These are phyloP conservation scores for Sphaerophoria rueppellii DNA, from an alignment of 2,888 invertebrate genomes.

Conservation along the genomic window DNA sequence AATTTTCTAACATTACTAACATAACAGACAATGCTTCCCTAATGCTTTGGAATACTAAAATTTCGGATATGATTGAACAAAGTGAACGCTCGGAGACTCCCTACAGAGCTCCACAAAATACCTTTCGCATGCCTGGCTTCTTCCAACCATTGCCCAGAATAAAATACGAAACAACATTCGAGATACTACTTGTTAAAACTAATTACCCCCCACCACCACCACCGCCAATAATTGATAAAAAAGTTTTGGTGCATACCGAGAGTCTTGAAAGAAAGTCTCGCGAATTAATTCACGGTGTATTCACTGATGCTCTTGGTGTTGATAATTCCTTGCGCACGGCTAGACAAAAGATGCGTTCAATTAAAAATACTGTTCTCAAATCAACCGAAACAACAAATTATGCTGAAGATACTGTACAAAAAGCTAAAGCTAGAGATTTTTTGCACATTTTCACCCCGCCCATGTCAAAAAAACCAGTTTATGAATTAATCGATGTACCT, in stretches of 20 bases:
- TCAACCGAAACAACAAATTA: slow-evolving; percentile 81
- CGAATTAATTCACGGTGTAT: slow-evolving; percentile 79
- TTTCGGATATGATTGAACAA: slow-evolving; percentile 74
- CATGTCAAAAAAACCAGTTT: slow-evolving; percentile 80
- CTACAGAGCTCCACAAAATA: slow-evolving; percentile 79
- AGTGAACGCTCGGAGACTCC: slow-evolving; percentile 69
- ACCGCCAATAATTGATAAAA: slow-evolving; percentile 79
- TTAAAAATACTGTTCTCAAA: slow-evolving; percentile 81
- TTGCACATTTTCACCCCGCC: slow-evolving; percentile 81
- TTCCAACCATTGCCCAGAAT: slow-evolving; percentile 82
- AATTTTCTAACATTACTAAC: slow-evolving; percentile 76
- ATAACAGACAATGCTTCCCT: slow-evolving; percentile 80
- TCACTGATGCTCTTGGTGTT: slow-evolving; percentile 78
- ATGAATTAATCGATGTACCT: slow-evolving; percentile 81
- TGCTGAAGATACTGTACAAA: slow-evolving; percentile 82
- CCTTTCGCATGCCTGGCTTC: slow-evolving; percentile 81
- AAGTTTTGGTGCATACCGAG: slow-evolving; percentile 81
- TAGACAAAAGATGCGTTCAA: slow-evolving; percentile 81
- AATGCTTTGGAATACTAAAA: slow-evolving; percentile 79
- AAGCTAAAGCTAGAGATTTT: slow-evolving; percentile 82
- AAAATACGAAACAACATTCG: slow-evolving; percentile 81
- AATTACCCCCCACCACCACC: slow-evolving; percentile 80
- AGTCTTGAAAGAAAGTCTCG: slow-evolving; percentile 81
- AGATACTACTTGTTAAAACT: slow-evolving; percentile 81
- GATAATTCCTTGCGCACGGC: slow-evolving; percentile 81